These are phyloP conservation scores for Phyllotis vaccarum DNA, from an alignment of 2,797 vertebrate species.

Conservation along the genomic window DNA sequence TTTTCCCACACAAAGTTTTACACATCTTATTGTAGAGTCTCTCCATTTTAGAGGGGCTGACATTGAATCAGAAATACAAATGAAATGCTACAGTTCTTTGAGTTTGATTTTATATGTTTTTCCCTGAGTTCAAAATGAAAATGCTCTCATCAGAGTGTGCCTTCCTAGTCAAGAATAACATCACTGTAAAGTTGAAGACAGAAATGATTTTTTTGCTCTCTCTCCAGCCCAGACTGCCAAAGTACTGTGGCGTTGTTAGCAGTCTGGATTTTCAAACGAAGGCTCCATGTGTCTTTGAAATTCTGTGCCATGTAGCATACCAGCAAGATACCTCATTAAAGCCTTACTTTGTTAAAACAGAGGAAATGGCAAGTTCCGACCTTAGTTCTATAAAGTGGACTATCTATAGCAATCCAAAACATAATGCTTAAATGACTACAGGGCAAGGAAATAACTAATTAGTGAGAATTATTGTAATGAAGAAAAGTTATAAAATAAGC, in stretches of 20 bases:
- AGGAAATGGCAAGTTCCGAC: slow-evolving; percentile 23
- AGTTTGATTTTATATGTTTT: slow-evolving; percentile 62
- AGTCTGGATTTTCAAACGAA: slow-evolving; percentile 48
- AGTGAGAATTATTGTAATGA: slow-evolving; percentile 53
- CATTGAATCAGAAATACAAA: slow-evolving; percentile 51
- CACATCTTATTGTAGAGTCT: slow-evolving; percentile 22
- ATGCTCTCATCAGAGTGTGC: slow-evolving; percentile 45
- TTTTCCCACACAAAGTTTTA: slow-evolving; percentile 24
- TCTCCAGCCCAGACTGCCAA: slow-evolving; percentile 51
- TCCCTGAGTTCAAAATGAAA: slow-evolving; percentile 56
- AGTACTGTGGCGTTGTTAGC: slow-evolving; percentile 63
- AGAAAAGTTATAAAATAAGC: slow-evolving; percentile 58
- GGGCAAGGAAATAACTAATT: slow-evolving; percentile 54
- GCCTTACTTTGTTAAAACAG: slow-evolving; percentile 63
- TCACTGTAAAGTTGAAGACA: slow-evolving; percentile 54
- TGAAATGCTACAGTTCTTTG: slow-evolving; percentile 14
- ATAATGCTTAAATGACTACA: slow-evolving; percentile 47
- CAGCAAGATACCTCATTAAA: slow-evolving; percentile 71
- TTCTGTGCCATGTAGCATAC: slow-evolving; percentile 40
- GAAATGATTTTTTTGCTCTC: slow-evolving; percentile 60
- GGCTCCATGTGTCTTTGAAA: slow-evolving; percentile 53
- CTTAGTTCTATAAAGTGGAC: slow-evolving; percentile 39
- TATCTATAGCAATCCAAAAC: slow-evolving; percentile 47
- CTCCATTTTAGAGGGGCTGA: neutral
- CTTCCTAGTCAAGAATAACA: slow-evolving; percentile 60